Evolutionary conservation across 2,113 vertebrate species (phyloP).

Genomic region (Pluvialis apricaria): DNA sequence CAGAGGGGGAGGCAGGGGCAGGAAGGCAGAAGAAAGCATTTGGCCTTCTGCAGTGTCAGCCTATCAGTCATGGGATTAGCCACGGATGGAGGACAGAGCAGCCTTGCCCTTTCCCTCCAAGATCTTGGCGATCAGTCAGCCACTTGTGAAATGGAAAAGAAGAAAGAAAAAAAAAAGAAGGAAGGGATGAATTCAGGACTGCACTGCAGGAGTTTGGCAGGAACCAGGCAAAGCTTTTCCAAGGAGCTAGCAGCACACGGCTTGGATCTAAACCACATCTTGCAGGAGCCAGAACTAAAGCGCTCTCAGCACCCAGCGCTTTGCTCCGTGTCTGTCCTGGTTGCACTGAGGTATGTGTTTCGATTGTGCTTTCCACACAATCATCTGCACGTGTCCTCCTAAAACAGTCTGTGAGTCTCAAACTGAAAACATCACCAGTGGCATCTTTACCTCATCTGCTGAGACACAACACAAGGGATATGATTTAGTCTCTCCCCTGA

Average conservation of each 20-base stretch:
- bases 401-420: not conserved
- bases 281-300: not conserved
- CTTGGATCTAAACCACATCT: not conserved
- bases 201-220: slow-evolving; percentile 10
- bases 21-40: not conserved
- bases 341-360: not conserved
- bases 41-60: not conserved
- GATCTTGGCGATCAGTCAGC: not conserved
- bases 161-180: not conserved
- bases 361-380: not conserved
- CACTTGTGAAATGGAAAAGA: not conserved
- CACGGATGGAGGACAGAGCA: not conserved
- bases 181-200: not conserved
- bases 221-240: not conserved
- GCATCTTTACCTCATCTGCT: not conserved
- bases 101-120: not conserved
- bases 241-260: not conserved
- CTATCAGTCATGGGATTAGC: not conserved
- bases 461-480: not conserved
- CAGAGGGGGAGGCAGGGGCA: not conserved
- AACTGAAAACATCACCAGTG: not conserved
- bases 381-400: not conserved
- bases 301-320: not conserved
- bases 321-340: not conserved
- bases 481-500: not conserved